These are phyloP conservation scores for Polylopha cassiicola DNA, from an alignment of 2,888 invertebrate genomes.

Conservation along the genomic window DNA sequence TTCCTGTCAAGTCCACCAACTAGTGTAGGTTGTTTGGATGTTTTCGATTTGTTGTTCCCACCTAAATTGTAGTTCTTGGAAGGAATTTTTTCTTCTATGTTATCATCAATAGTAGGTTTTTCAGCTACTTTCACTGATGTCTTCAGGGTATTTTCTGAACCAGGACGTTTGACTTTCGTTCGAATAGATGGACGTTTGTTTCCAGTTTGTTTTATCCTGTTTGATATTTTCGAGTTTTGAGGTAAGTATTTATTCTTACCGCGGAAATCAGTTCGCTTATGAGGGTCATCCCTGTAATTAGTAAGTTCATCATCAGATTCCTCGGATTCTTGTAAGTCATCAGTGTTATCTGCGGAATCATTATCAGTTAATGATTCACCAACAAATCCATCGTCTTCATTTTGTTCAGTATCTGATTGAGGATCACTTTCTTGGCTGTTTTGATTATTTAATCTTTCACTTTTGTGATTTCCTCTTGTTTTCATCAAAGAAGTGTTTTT, in stretches of 20 bases:
- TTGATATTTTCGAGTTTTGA: conserved; percentile 2
- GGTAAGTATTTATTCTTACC: conserved; percentile 17
- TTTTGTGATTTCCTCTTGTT: background rate
- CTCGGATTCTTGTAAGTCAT: conserved; percentile 1
- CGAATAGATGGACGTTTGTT: conserved; percentile 3
- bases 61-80: too few species aligned
- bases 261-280: conserved; percentile 15
- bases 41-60: too few species aligned
- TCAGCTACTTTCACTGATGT: too few species aligned
- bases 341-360: background rate
- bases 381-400: background rate
- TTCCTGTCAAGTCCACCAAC: too few species aligned
- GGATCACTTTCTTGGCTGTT: background rate
- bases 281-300: conserved; percentile 15
- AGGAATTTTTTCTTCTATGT: too few species aligned
- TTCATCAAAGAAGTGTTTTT: background rate
- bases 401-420: background rate
- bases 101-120: too few species aligned
- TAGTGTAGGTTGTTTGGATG: too few species aligned
- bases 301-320: conserved; percentile 2
- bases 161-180: conserved; percentile 1
- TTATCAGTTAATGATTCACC: background rate
- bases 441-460: background rate
- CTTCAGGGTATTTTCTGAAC: too few species aligned
- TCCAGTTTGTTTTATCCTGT: conserved; percentile 2